phyloP scores from a whole-genome alignment of 2,888 invertebrate genomes.

The Leucophenga montana region DNA sequence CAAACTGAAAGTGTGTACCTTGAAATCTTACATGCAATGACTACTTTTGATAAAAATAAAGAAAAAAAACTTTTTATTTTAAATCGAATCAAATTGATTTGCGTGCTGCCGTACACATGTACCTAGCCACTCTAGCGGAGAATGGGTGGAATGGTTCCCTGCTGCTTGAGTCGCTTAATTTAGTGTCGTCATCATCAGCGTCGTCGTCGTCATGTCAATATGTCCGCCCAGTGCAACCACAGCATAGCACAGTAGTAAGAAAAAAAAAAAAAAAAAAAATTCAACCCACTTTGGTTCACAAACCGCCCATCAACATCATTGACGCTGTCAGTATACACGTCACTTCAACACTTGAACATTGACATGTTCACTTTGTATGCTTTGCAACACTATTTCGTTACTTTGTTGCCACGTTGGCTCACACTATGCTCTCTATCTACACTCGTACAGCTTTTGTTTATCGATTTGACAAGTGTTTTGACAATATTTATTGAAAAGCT shows the following conservation, averaged over 20 bases:
- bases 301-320: slow-evolving; percentile 36
- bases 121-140: slow-evolving; percentile 1
- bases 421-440: slow-evolving; percentile 24
- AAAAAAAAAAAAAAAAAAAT: slow-evolving; percentile 26
- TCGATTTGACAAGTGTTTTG: slow-evolving; percentile 70
- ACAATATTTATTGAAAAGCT: slow-evolving; percentile 64
- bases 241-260: neutral
- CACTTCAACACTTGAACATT: slow-evolving; percentile 12
- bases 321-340: slow-evolving; percentile 19
- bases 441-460: slow-evolving; percentile 53
- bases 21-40: slow-evolving; percentile 18
- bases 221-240: slow-evolving; percentile 48
- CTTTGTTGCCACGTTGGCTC: slow-evolving; percentile 25
- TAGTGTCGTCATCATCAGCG: slow-evolving; percentile 32
- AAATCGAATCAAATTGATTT: slow-evolving; percentile 73
- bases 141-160: slow-evolving; percentile 16
- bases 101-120: slow-evolving; percentile 32
- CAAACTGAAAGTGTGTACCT: neutral
- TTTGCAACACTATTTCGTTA: slow-evolving; percentile 29
- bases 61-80: slow-evolving; percentile 47
- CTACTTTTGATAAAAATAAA: slow-evolving; percentile 65
- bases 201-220: slow-evolving; percentile 44
- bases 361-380: slow-evolving; percentile 21
- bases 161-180: slow-evolving; percentile 42
- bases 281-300: slow-evolving; percentile 40